These are phyloP conservation scores for Patagioenas fasciata DNA, from an alignment of 2,113 vertebrate species.

Conservation along the genomic window DNA sequence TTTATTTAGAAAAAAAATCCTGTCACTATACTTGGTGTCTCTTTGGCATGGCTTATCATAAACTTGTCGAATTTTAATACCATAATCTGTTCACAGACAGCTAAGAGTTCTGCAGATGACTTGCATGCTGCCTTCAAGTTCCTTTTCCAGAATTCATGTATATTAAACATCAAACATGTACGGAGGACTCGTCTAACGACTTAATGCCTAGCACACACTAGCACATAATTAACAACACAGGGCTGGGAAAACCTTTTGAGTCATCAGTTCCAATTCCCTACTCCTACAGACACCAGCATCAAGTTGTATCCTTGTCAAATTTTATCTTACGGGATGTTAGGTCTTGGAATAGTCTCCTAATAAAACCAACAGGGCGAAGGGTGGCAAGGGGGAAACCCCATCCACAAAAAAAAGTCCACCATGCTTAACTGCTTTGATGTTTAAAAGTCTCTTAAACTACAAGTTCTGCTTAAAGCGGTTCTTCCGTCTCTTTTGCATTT, in stretches of 20 bases:
- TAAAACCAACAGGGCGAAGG: neutral
- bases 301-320: neutral
- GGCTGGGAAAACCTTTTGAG: neutral
- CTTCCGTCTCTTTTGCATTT: neutral
- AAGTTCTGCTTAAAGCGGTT: neutral
- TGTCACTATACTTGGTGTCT: neutral
- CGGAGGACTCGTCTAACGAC: neutral
- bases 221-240: neutral
- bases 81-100: neutral
- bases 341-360: neutral
- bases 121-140: neutral
- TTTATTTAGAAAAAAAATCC: neutral
- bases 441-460: neutral
- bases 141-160: neutral
- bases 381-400: neutral
- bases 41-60: neutral
- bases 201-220: neutral
- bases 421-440: neutral
- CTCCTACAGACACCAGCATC: neutral
- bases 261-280: neutral
- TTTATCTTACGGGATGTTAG: neutral
- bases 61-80: neutral
- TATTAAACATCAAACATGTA: neutral
- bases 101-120: neutral
- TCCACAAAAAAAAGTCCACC: neutral